Percentiles rank a stretch among this genome's conserved stretches.
phyloP scores from a whole-genome alignment of 2,888 invertebrate species.

The Embidobia sp. region DNA sequence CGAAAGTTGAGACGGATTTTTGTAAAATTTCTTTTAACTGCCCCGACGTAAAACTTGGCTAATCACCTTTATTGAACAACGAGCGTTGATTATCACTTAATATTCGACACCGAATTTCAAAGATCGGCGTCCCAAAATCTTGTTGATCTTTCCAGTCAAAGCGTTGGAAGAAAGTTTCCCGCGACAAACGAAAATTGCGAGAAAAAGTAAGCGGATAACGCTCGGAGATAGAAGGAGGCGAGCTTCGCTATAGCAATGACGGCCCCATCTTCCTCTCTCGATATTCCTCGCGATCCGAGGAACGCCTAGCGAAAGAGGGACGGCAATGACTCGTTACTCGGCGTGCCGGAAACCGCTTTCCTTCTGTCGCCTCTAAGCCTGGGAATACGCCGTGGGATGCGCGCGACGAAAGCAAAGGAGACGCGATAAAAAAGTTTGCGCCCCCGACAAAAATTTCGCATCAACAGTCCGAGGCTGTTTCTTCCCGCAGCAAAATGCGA shows the following conservation, averaged over 20 bases:
- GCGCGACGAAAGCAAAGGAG: constrained; percentile 29
- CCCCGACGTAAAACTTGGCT: background rate
- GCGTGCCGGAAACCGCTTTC: constrained; percentile 76
- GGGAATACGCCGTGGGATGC: constrained; percentile 34
- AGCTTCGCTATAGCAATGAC: constrained; percentile 45
- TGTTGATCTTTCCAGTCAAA: constrained; percentile 35
- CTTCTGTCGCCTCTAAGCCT: constrained; percentile 57
- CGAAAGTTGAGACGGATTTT: too few species aligned
- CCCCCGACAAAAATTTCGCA: constrained; percentile 32
- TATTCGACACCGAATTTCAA: constrained; percentile 7
- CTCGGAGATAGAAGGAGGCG: constrained; percentile 67
- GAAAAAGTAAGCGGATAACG: constrained; percentile 62
- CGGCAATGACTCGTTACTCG: constrained; percentile 79
- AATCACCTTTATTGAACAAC: too few species aligned
- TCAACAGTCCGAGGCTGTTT: constrained; percentile 38
- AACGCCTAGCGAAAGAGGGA: constrained; percentile 51
- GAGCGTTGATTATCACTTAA: background rate
- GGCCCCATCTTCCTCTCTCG: constrained; percentile 41
- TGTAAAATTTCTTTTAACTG: too few species aligned
- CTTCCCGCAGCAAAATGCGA: constrained; percentile 44
- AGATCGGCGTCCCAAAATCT: constrained; percentile 11
- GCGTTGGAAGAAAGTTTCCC: constrained; percentile 23
- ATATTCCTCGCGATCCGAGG: constrained; percentile 43
- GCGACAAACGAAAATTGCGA: constrained; percentile 16
- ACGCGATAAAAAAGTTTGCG: constrained; percentile 52